A percentile compares a stretch with the other conserved stretches of the same genome.
These are phyloP conservation scores for Lumbricus terrestris DNA, from an alignment of 2,888 invertebrate genomes.

Conservation along the genomic window DNA sequence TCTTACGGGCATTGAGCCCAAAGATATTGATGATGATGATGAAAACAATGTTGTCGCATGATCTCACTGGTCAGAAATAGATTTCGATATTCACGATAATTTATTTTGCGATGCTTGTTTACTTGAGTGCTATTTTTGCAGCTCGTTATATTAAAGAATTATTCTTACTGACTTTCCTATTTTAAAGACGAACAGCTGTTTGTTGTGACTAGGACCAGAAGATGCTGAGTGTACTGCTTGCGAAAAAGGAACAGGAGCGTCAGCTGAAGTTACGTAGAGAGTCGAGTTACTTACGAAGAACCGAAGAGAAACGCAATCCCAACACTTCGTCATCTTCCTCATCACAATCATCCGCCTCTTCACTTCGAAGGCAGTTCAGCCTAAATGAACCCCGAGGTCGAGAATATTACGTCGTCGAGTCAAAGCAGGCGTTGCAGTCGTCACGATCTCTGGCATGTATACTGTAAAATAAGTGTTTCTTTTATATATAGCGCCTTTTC, in stretches of 20 bases:
- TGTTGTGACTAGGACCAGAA: constrained; percentile 47
- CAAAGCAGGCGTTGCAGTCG: not conserved
- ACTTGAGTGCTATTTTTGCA: too few species aligned
- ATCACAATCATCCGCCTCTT: not conserved
- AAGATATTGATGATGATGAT: too few species aligned
- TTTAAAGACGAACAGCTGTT: not conserved
- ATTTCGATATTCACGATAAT: too few species aligned
- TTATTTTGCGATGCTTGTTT: too few species aligned
- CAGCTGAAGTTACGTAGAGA: constrained; percentile 15
- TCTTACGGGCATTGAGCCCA: too few species aligned
- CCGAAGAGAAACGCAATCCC: not conserved
- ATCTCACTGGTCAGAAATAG: too few species aligned
- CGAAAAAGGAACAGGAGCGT: constrained; percentile 42
- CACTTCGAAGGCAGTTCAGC: not conserved
- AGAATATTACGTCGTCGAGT: not conserved
- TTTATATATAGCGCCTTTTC: not conserved
- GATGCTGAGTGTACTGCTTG: constrained; percentile 49
- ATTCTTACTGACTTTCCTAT: too few species aligned
- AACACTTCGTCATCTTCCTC: not conserved
- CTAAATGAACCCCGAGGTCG: not conserved
- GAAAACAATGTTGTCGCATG: too few species aligned
- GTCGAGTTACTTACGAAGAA: not conserved
- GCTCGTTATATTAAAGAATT: too few species aligned
- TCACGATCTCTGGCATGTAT: not conserved
- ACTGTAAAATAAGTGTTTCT: not conserved